Percentiles rank a stretch among this genome's conserved stretches.
phyloP scores from a whole-genome alignment of 2,113 vertebrate species.

The Notechis scutatus region DNA sequence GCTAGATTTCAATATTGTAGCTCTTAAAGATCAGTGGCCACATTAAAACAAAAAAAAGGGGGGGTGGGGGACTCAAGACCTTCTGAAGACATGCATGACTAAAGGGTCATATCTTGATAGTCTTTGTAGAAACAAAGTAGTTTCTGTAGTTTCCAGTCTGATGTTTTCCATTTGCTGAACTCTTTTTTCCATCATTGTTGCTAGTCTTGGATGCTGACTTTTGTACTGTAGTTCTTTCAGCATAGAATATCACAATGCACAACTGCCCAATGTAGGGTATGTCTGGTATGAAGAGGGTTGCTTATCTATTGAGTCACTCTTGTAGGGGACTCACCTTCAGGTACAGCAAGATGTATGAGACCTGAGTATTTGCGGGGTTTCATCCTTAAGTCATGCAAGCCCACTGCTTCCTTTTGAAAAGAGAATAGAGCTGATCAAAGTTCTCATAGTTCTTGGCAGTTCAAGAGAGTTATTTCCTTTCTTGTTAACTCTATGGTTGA shows the following conservation, averaged over 20 bases:
- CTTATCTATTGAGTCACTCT: not conserved
- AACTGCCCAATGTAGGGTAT: too few relatives aligned
- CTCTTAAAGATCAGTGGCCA: not conserved
- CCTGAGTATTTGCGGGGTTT: not conserved
- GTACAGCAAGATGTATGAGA: not conserved
- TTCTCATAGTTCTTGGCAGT: not conserved
- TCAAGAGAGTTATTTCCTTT: not conserved
- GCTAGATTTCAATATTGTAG: not conserved
- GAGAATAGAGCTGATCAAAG: not conserved
- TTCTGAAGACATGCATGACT: not conserved
- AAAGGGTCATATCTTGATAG: not conserved
- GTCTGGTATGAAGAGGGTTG: not conserved
- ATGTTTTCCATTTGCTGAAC: not conserved
- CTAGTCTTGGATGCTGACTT: not conserved
- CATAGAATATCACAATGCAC: not conserved
- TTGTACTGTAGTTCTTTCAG: not conserved
- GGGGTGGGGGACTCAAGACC: not conserved
- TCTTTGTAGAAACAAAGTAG: not conserved
- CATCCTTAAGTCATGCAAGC: not conserved
- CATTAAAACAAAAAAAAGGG: not conserved
- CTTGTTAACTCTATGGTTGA: not conserved
- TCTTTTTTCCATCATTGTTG: not conserved
- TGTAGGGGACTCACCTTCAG: not conserved
- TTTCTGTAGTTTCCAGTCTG: not conserved
- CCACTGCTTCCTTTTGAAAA: not conserved